Percentiles rank a stretch among this genome's conserved stretches.
Conservation (phyloP, 2,888 invertebrate species). For the Macrosiphum euphorbiae region DNA sequence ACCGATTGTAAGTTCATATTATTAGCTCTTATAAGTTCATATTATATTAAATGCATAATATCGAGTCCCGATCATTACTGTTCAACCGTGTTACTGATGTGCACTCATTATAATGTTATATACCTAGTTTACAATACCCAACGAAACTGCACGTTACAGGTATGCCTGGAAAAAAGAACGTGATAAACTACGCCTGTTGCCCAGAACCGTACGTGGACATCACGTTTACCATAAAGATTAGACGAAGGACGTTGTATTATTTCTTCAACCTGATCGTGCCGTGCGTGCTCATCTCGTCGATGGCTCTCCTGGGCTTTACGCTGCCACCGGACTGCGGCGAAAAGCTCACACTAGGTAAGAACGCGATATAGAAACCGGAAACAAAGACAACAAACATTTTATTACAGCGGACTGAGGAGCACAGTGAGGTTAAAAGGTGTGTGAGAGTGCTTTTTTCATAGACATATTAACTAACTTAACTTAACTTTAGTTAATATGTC, state of each 20-base stretch:
- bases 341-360: conserved; percentile 90
- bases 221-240: conserved; percentile 96
- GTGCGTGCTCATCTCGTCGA: conserved; percentile 97
- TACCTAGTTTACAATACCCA: background rate
- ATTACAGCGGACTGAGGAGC: background rate
- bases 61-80: background rate
- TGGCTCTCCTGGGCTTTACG: conserved; percentile 98
- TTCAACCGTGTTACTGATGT: background rate
- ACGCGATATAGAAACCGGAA: background rate
- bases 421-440: background rate
- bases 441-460: background rate
- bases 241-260: conserved; percentile 97
- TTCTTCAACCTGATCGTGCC: conserved; percentile 99
- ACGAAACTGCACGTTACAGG: conserved; percentile 71
- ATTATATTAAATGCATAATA: background rate
- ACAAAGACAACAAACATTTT: background rate
- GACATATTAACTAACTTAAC: too few relatives aligned
- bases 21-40: background rate
- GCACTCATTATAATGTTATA: background rate
- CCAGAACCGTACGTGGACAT: conserved; percentile 95
- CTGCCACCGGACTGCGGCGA: conserved; percentile 98
- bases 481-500: too few relatives aligned
- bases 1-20: background rate
- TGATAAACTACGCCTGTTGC: conserved; percentile 92
- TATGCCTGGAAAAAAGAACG: conserved; percentile 94